Evolutionary conservation across 2,888 invertebrate species (phyloP), one percentile per base, ranked within the genome.

Genomic region (Polylopha cassiicola): DNA sequence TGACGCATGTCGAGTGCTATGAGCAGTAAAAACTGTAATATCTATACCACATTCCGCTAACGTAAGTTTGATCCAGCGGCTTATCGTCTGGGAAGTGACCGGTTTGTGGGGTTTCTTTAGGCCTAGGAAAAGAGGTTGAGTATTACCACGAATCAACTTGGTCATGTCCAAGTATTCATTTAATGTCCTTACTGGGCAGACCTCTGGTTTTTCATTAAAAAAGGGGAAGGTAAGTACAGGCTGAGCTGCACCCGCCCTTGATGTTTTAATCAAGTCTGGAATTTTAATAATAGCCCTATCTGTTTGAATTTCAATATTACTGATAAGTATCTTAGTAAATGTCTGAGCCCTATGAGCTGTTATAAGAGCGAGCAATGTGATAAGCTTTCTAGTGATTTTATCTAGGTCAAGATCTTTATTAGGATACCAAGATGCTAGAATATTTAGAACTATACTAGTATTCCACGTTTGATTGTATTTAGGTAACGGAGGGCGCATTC

Each of bases 301-400:
- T n/a, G 11, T 8, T 1, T 15, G 16, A 16, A 23, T 10, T 6
- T 23, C 10, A 11, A 33, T 24, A 3, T 33, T 33, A n/a, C 17
- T 32, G 1, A 24, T 11, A 32, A 11, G 10, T 2, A 32, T 32
- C 17, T 23, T 32, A n/a, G 33, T 24, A 4, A 33, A 10, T 9
- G 34, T 27, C 9, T 36, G 34, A 6, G 21, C 27, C 10, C 34
- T 36, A 7, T 36, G 26, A 9, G 34, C 34, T 3, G 27, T 27
- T 14, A 27, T 21, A 10, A 24, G 24, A 3, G 33, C 33, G 0
- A 33, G 16, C 16, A 32, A 16, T 0, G 32, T 32, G 3, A 32
- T n/a, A 1, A 11, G 10, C 18, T 34, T 34, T 6, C 21, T 14
- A 9, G 34, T 3, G 1, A 36, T 9, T 2, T 27, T 21, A n/a